Evolutionary conservation across 2,888 invertebrate species (phyloP).

Genomic region (Plagodis pulveraria): DNA sequence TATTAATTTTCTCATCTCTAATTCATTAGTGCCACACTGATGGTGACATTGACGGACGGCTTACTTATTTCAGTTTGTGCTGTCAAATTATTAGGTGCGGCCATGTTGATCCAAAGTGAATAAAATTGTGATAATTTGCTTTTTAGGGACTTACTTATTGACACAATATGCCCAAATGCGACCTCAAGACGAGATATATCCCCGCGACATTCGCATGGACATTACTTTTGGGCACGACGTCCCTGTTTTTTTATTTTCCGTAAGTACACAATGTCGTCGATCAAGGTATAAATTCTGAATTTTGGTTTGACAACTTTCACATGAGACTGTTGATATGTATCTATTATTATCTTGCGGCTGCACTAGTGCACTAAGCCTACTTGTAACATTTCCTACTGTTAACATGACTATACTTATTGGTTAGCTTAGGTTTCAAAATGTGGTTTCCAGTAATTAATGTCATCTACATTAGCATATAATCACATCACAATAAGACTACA

Average conservation of each 20-base stretch:
- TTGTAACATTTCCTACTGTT: constrained; percentile 33
- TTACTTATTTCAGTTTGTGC: constrained; percentile 30
- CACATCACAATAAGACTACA: constrained; percentile 15
- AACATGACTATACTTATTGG: constrained; percentile 25
- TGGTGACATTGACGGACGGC: constrained; percentile 30
- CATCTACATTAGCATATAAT: constrained; percentile 23
- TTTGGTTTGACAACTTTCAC: constrained; percentile 82
- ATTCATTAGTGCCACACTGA: constrained; percentile 46
- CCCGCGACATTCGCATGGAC: constrained; percentile 99
- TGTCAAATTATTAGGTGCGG: constrained; percentile 85
- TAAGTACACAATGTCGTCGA: constrained; percentile 88
- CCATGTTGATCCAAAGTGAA: constrained; percentile 86
- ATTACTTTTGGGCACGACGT: constrained; percentile 95
- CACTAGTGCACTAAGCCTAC: constrained; percentile 56
- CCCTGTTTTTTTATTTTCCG: constrained; percentile 98
- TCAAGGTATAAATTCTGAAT: constrained; percentile 66
- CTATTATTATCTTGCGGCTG: constrained; percentile 71
- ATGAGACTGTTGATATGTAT: constrained; percentile 69
- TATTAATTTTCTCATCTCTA: constrained; percentile 17
- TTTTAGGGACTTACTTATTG: constrained; percentile 76
- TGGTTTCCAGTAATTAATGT: constrained; percentile 11
- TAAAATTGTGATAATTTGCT: constrained; percentile 77
- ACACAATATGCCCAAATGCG: constrained; percentile 96
- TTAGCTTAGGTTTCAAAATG: constrained; percentile 10
- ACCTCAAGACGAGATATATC: constrained; percentile 97